Base-by-base conservation (phyloP, 2,888 invertebrate species). In the Prosapia bicincta region DNA sequence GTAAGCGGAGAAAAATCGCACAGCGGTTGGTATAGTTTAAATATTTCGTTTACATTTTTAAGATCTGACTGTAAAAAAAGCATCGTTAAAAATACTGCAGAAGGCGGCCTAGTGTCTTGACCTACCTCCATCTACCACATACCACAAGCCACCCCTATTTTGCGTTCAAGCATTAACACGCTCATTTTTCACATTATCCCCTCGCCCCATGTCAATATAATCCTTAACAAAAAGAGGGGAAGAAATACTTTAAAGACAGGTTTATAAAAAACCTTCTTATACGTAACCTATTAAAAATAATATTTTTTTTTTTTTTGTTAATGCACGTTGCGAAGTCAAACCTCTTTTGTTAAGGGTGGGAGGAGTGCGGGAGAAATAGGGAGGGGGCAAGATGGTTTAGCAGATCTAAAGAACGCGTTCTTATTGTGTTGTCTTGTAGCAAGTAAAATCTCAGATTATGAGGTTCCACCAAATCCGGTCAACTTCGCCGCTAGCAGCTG, bases 271-370 rank as follows among this genome's bases (percentile, higher is more conserved):
- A 67, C 26, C 30, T 20, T 65, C 70, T 75, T 69, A 71, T 32
- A 75, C 75, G 66, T 66, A 66, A 75, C 72, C 72, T 68, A 72
- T 72, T 76, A 76, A 66, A 76, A 72, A 72, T 72, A 72, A 54
- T 66, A 69, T 69, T 72, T 72, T 75, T 75, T 75, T 54, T 69
- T 72, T 72, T 75, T 75, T 75, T 54, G 54, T 54, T 54, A 54
- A 71, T 75, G 66, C 38, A 43, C 75, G 71, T 75, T 75, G 75
- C 75, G 38, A 75, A 75, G 75, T 71, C 75, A 75, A 54, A 38
- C 38, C 38, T 38, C 38, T 38, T 38, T 38, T 6, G 6, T 9
- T 13, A 15, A 38, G 38, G 38, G 38, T 38, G 38, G 38, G 38
- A 10, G 38, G 38, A 38, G 38, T 38, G 15, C 3, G 6, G 38